phyloP scores from a whole-genome alignment of 1,140 invertebrate genomes.

The Drosophila novamexicana region DNA sequence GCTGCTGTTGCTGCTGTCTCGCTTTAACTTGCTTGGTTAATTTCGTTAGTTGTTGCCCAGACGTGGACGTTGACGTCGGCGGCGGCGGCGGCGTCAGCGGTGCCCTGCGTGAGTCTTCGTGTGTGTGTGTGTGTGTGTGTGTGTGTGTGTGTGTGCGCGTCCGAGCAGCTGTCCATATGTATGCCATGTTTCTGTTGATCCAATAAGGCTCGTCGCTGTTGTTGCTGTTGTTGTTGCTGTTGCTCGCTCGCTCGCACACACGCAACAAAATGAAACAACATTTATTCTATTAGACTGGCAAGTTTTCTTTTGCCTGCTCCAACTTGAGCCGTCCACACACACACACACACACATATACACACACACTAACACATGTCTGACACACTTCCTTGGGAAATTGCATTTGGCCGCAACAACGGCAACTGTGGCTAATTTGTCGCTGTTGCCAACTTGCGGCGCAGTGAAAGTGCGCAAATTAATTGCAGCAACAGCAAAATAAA shows the following conservation, averaged over 20 bases:
- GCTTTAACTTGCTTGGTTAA: constrained; percentile 78
- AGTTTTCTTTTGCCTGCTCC: constrained; percentile 31
- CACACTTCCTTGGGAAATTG: constrained; percentile 50
- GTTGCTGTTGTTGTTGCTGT: constrained; percentile 23
- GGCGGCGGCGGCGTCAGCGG: too few species aligned
- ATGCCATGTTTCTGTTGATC: constrained; percentile 56
- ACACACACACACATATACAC: too few species aligned
- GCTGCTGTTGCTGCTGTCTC: constrained; percentile 29
- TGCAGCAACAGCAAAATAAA: background rate
- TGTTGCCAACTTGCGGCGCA: constrained; percentile 12
- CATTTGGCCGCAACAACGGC: background rate
- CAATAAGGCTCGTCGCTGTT: constrained; percentile 53
- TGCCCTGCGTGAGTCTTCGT: background rate
- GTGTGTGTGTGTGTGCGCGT: constrained; percentile 7
- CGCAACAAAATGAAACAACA: constrained; percentile 51
- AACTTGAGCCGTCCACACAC: constrained; percentile 8
- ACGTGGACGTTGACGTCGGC: background rate
- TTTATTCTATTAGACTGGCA: constrained; percentile 49
- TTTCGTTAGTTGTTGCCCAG: constrained; percentile 67
- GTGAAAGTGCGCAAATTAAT: constrained; percentile 15
- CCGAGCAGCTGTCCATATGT: constrained; percentile 32
- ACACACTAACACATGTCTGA: constrained; percentile 41
- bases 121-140: constrained; percentile 1
- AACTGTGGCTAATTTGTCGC: constrained; percentile 17
- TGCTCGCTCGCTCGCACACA: constrained; percentile 20